Base-by-base conservation (phyloP, 2,888 invertebrate species). In the Adelphocoris suturalis region DNA sequence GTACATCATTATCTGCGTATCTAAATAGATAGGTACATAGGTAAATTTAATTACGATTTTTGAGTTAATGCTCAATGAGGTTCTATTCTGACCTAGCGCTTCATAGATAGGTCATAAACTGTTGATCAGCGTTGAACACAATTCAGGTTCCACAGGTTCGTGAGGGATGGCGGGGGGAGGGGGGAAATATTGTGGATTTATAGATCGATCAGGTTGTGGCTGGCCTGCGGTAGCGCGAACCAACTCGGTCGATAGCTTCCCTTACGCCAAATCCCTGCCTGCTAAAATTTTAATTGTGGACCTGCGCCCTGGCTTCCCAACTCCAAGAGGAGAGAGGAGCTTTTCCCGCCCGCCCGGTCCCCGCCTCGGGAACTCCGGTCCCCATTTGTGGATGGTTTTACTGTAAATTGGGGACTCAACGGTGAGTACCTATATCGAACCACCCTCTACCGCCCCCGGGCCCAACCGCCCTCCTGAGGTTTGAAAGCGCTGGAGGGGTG, bases 181-280 rank as follows among this genome's bases (percentile, higher is more conserved):
- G 93, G 93, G 93, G 93, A 93, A 94, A 93, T 94, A 94, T 94
- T 94, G 94, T 94, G 94, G 94, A 94, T 94, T 94, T 94, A 94
- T 94, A 94, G 94, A 94, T 94, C 94, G 94, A 94, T 94, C 94
- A 94, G 94, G 94, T 94, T 94, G 94, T 94, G 94, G 94, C 94
- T 94, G 94, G 94, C 94, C 94, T 94, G 94, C 94, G 94, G 94
- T 94, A 94, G 94, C 94, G 94, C 61, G 48, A 81, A 47, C 55
- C 61, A 47, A 86, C 86, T 46, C 86, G 86, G 86, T 86, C 86
- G 86, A 86, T 86, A 86, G 86, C 89, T 37, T 48, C 86, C 90
- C 78, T 23, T 37, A 85, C 90, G 76, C 84, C 89, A 89, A 90
- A 90, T 89, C 89, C 90, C 90, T 47, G 89, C 89, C 57, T 68